Evolutionary conservation across 2,113 vertebrate species (phyloP).

Genomic region (Eudorcas thomsonii): DNA sequence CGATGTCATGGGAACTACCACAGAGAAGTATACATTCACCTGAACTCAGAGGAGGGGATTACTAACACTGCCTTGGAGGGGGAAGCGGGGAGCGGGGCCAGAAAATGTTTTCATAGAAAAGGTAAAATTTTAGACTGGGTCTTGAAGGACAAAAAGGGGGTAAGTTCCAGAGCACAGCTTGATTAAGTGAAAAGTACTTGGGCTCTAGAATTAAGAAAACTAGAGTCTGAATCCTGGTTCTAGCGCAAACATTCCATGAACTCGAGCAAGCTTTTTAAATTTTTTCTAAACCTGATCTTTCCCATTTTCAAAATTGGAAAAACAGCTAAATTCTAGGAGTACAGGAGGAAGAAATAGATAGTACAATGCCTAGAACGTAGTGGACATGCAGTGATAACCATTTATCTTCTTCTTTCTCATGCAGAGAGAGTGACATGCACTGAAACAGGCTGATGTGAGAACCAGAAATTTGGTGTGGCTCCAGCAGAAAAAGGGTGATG

Average conservation of each 20-base stretch:
- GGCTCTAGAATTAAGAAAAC: not conserved
- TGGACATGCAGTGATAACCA: not conserved
- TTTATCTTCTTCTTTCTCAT: not conserved
- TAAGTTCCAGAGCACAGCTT: not conserved
- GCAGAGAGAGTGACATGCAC: not conserved
- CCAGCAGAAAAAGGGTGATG: not conserved
- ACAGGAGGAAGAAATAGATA: not conserved
- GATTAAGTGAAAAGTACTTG: not conserved
- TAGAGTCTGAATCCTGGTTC: not conserved
- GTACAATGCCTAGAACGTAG: not conserved
- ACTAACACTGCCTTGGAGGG: not conserved
- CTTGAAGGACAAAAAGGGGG: not conserved
- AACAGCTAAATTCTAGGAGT: not conserved
- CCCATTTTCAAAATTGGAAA: not conserved
- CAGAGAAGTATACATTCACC: not conserved
- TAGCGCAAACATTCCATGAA: not conserved
- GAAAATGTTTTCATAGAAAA: not conserved
- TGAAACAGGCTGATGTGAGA: not conserved
- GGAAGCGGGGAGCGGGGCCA: fast-evolving
- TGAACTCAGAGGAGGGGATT: not conserved
- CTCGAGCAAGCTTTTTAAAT: not conserved
- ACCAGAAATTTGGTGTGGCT: not conserved
- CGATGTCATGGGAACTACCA: not conserved
- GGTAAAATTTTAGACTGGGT: not conserved
- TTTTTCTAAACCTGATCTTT: not conserved